Percentiles rank a stretch among this genome's conserved stretches.
Evolutionary conservation across 92 coral and sea anemone species (phyloP).

Genomic region (Desmophyllum pertusum): DNA sequence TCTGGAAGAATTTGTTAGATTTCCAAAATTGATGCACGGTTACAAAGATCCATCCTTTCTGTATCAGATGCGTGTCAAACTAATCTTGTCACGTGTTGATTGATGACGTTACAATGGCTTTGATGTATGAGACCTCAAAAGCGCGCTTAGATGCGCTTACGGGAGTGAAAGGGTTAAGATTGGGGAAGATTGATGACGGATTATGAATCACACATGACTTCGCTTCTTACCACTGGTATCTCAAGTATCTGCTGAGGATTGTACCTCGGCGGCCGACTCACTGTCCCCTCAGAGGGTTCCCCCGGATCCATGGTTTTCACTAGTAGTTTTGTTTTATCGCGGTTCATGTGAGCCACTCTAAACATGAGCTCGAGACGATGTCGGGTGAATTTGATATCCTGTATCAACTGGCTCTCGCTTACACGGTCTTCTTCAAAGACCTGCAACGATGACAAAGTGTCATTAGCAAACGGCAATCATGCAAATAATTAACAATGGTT

Average conservation of each 20-base stretch:
- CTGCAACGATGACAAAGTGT: slow-evolving; percentile 34
- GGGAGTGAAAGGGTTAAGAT: too few relatives aligned
- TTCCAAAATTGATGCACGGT: too few relatives aligned
- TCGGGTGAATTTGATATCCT: slow-evolving; percentile 84
- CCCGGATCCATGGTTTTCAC: slow-evolving; percentile 79
- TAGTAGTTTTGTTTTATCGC: slow-evolving; percentile 89
- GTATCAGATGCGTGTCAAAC: too few relatives aligned
- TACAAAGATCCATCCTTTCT: too few relatives aligned
- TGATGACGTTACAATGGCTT: too few relatives aligned
- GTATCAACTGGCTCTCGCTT: slow-evolving; percentile 87
- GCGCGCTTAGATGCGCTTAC: too few relatives aligned
- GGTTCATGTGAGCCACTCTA: slow-evolving; percentile 94
- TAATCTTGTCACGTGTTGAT: too few relatives aligned
- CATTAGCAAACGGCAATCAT: background rate
- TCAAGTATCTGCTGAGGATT: slow-evolving; percentile 68
- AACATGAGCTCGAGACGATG: slow-evolving; percentile 96
- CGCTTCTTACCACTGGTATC: slow-evolving; percentile 38
- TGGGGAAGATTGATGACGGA: too few relatives aligned
- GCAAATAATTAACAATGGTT: too few relatives aligned
- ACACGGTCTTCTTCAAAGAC: slow-evolving; percentile 74
- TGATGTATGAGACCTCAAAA: too few relatives aligned
- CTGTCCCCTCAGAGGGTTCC: slow-evolving; percentile 71
- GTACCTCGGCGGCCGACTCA: slow-evolving; percentile 63
- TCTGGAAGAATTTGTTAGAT: too few relatives aligned
- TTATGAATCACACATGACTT: background rate